These are phyloP conservation scores for Lamellibrachia satsuma DNA, from an alignment of 2,888 invertebrate species.

Conservation along the genomic window DNA sequence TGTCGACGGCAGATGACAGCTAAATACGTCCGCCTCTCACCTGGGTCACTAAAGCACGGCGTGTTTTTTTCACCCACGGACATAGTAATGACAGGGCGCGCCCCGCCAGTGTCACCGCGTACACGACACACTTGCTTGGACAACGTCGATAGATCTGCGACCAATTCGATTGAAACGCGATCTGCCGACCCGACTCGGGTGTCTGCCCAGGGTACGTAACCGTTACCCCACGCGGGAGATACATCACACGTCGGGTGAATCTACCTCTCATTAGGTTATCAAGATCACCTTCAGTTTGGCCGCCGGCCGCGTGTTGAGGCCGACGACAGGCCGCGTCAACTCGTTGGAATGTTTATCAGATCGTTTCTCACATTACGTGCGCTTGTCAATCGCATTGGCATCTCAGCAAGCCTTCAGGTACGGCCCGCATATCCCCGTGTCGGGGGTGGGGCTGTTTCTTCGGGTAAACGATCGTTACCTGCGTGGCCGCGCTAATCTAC, in stretches of 20 bases:
- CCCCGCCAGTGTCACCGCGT: neutral
- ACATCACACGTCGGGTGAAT: neutral
- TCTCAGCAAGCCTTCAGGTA: neutral
- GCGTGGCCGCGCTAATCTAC: neutral
- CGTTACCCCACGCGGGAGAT: neutral
- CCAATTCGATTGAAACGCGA: neutral
- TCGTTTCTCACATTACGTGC: neutral
- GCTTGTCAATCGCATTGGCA: neutral
- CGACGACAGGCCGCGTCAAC: neutral
- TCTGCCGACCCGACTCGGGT: neutral
- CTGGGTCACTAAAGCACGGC: neutral
- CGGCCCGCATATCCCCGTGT: neutral
- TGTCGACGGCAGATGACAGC: neutral
- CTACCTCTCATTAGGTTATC: neutral
- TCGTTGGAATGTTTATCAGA: conserved; percentile 6
- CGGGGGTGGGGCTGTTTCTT: neutral
- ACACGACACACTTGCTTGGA: neutral
- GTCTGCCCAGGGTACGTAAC: neutral
- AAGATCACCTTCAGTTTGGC: neutral
- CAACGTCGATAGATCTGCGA: neutral
- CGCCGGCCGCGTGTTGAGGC: neutral
- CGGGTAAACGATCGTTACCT: neutral
- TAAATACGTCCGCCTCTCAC: neutral
- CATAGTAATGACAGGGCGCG: neutral
- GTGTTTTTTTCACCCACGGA: neutral